Conservation (phyloP, 2,797 vertebrate genomes). For the Dryobates pubescens region DNA sequence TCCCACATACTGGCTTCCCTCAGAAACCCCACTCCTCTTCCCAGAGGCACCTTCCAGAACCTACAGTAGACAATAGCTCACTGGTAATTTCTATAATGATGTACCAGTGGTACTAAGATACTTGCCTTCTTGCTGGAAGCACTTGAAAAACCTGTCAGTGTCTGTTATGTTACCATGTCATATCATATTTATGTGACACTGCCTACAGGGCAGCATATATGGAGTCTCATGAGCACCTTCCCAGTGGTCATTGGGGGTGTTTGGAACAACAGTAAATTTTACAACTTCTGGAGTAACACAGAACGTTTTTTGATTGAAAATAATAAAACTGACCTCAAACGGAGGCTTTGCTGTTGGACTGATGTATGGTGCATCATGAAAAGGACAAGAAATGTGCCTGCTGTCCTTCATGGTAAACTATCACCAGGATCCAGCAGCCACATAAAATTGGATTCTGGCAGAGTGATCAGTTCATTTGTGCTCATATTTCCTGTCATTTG, state of each 20-base stretch:
- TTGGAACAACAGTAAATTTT: conserved; percentile 17
- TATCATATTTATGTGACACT: conserved; percentile 64
- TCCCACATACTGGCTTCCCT: conserved; percentile 1
- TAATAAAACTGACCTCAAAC: conserved; percentile 9
- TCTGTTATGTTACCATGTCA: conserved; percentile 72
- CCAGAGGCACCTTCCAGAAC: conserved; percentile 49
- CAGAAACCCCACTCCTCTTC: neutral
- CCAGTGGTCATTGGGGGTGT: conserved; percentile 8
- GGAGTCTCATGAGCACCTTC: conserved; percentile 36
- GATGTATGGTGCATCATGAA: neutral
- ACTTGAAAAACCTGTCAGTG: conserved; percentile 65
- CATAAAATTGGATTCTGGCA: conserved; percentile 25
- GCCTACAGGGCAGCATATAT: conserved; percentile 50
- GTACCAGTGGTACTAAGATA: conserved; percentile 43
- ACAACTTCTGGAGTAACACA: conserved; percentile 6
- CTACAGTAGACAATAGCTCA: conserved; percentile 31
- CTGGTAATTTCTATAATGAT: conserved; percentile 71
- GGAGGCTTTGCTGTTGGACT: conserved; percentile 9
- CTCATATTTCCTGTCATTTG: conserved; percentile 20
- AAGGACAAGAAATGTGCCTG: neutral
- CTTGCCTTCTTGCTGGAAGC: conserved; percentile 63
- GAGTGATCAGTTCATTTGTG: conserved; percentile 43
- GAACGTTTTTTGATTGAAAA: conserved; percentile 10
- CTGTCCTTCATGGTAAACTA: neutral
- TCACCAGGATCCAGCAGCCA: conserved; percentile 37